phyloP scores from a whole-genome alignment of 1,140 invertebrate genomes.

The Adelges cooleyi region DNA sequence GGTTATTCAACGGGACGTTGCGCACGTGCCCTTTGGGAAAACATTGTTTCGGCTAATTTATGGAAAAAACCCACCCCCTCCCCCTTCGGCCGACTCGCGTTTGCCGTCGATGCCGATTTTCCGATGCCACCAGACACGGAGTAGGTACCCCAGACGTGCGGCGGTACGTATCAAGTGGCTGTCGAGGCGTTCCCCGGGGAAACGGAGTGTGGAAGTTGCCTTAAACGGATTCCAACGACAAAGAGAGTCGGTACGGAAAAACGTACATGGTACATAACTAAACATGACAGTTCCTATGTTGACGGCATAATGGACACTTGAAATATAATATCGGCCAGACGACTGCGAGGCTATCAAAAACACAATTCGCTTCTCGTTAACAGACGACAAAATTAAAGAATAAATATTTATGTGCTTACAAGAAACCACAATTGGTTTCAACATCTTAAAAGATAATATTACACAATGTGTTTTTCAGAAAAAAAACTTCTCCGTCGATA shows the following conservation, averaged over 20 bases:
- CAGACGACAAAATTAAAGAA: no score
- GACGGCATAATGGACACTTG: conserved; percentile 2
- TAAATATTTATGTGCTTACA: no score
- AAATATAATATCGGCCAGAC: background rate
- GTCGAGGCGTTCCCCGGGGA: background rate
- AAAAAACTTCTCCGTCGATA: no score
- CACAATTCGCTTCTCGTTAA: background rate
- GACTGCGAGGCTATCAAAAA: conserved; percentile 7
- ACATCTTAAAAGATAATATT: no score
- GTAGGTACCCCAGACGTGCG: no score
- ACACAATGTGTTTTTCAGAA: no score
- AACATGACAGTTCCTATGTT: background rate
- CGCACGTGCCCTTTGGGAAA: background rate
- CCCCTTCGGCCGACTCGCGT: no score
- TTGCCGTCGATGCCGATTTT: background rate
- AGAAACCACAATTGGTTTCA: no score
- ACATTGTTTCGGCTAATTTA: background rate
- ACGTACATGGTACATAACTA: background rate
- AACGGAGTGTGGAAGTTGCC: background rate
- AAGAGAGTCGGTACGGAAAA: background rate
- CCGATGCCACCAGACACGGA: no score
- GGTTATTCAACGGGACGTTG: background rate
- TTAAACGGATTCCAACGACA: background rate
- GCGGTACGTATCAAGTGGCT: no score
- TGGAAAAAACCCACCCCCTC: background rate